Evolutionary conservation across 2,888 invertebrate genomes (phyloP), one percentile per base, ranked within the genome.

Genomic region (Plutella xylostella): DNA sequence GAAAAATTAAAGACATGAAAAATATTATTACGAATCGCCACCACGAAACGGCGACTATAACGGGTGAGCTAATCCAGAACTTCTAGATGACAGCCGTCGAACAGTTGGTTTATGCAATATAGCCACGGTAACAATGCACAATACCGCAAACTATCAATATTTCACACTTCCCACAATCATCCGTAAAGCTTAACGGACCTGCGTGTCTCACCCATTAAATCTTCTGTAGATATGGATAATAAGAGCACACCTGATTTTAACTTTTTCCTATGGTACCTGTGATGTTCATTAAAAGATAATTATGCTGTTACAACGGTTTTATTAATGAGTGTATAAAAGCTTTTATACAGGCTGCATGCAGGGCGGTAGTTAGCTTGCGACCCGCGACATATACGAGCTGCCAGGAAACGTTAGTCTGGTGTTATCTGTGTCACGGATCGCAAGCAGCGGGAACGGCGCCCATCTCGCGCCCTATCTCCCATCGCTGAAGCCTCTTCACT

Each of bases 371-470:
- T n/a, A n/a, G 9, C 28, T 28, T n/a, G 11, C 37, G 37, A 14
- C 17, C n/a, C 15, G 25, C 39, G 39, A 39, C 39, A 42, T 31
- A 30, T 19, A 30, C 31, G 30, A 31, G 42, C 52, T 59, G 56
- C 53, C 61, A 67, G 67, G 65, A 67, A 68, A 66, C 57, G 59
- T 68, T 65, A 57, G 58, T 65, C 60, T 61, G 55, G 55, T 58
- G 59, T 58, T 72, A 75, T 74, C 72, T 66, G 55, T 69, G 73
- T 71, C 69, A 68, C 63, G 59, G 67, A 74, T 73, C 73, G 60
- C 49, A 51, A 55, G 55, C 57, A 60, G 55, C 61, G 60, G 63
- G 63, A 63, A 58, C 57, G 55, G 56, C 25, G 51, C 56, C 59
- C 63, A 69, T 71, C 72, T 63, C 53, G 52, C 50, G 53, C n/a